Base-by-base conservation (phyloP, 2,113 vertebrate genomes). In the Mastomys coucha region DNA sequence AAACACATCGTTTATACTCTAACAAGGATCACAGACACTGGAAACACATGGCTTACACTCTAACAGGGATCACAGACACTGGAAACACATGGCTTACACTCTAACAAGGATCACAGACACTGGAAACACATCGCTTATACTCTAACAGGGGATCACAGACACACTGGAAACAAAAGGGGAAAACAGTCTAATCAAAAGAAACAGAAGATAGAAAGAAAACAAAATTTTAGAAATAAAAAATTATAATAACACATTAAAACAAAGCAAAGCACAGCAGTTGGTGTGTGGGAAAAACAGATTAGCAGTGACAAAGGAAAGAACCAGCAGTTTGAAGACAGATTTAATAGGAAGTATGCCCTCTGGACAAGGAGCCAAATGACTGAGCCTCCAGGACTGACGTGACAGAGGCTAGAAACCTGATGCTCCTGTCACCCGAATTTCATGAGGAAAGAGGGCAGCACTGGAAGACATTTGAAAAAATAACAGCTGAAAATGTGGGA, bases 131-230 rank as follows among this genome's bases (percentile, higher is more conserved):
- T 12, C 16, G 36, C 53, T 56, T 58, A 56, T 53, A 58, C 33
- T 81, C 65, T 19, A 63, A 89, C 89, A n/a, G 76, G 49, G 11
- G 17, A 14, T 20, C 67, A 77, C 2, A 89, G 13, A 80, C 82
- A 91, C 10, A 65, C 2, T n/a, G 0, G 2, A 84, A 95, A 87
- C 80, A 95, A 94, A 94, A 53, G 4, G 20, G 5, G 56, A 58
- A 95, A 91, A 53, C 0, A 89, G 24, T 91, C 65, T 95, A 70
- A 53, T 80, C 33, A 70, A 95, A 91, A 28, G 58, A 78, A 63
- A 16, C 22, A 72, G 80, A 1, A 89, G 67, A 85, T 5, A 82
- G 12, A 17, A 51, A 90, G 45, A 20, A 82, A 72, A 70, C 56
- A 16, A 85, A 72, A 80, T 45, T 87, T 88, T 1, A 90, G 22